Evolutionary conservation across 2,888 invertebrate species (phyloP).

Genomic region (Harpalus rubripes): DNA sequence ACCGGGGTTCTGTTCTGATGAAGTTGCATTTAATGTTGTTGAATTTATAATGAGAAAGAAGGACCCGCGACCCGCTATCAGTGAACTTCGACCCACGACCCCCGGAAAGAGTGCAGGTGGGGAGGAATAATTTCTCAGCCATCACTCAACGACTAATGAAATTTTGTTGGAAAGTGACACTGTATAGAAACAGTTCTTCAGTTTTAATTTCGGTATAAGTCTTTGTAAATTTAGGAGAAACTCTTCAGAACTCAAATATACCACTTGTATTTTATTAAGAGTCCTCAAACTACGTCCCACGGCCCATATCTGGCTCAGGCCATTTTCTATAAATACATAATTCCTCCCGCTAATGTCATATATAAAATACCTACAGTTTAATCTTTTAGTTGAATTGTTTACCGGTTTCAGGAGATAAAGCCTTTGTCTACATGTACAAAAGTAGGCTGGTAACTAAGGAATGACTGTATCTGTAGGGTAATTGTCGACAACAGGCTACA

Average conservation of each 20-base stretch:
- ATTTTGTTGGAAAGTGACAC: background rate
- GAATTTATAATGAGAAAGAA: constrained; percentile 49
- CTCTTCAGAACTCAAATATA: background rate
- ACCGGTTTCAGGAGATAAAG: too few relatives aligned
- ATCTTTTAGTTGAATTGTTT: too few relatives aligned
- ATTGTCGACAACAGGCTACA: too few relatives aligned
- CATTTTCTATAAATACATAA: too few relatives aligned
- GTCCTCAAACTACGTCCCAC: too few relatives aligned
- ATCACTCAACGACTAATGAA: background rate
- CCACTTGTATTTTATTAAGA: background rate
- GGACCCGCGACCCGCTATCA: background rate
- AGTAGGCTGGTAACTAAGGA: too few relatives aligned
- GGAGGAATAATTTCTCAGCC: background rate
- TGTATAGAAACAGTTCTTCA: background rate
- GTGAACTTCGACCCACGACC: too few relatives aligned
- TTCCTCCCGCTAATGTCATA: too few relatives aligned
- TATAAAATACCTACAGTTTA: too few relatives aligned
- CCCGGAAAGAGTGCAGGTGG: background rate
- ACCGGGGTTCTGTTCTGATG: constrained; percentile 46
- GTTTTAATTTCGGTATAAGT: background rate
- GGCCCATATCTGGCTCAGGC: too few relatives aligned
- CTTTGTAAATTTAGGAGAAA: background rate
- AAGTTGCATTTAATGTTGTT: constrained; percentile 52
- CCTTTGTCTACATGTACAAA: too few relatives aligned
- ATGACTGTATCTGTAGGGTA: too few relatives aligned